Base-by-base conservation (phyloP, 2,888 invertebrate species). In the Palloptera scutellata region DNA sequence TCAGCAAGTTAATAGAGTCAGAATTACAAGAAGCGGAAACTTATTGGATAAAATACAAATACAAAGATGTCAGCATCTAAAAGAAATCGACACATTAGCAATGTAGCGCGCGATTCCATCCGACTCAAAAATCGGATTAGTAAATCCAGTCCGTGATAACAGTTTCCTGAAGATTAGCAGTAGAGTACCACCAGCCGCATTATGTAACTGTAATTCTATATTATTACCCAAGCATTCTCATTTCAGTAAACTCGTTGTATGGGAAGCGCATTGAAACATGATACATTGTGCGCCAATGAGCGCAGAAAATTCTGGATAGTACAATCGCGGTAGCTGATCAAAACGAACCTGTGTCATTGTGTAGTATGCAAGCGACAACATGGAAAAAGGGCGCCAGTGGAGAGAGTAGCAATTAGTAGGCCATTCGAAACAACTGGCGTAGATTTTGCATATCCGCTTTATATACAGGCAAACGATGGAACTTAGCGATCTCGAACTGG, bases 371-470 rank as follows among this genome's bases (percentile, higher is more conserved):
- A 65, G 48, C 67, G 69, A 13, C 54, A 71, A 11, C 69, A 68
- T 54, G 58, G 64, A 1, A 68, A 67, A 55, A 62, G 64, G 13
- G 58, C 68, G 19, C 72, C 72, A 45, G 61, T 55, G 61, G 67
- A 70, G 54, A 58, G 68, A 45, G 55, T 71, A 53, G 43, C 11
- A 17, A 69, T 69, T 20, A 67, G 66, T 40, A 68, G 60, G 17
- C 69, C 70, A 12, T 73, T 70, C 52, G 64, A 67, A 61, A 69
- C 68, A 48, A 70, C 64, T 9, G 73, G 67, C 1, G 58, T 72
- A 2, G 69, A 72, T 58, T 72, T 67, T 60, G 55, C 55, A 20
- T 13, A 20, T 9, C 68, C 70, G 19, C 68, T 71, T 40, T 72
- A 69, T 43, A 58, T 70, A 4, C 42, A n/a, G 1, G 42, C 52